Base-by-base conservation (phyloP, 2,113 vertebrate genomes). In the Heterotis niloticus region DNA sequence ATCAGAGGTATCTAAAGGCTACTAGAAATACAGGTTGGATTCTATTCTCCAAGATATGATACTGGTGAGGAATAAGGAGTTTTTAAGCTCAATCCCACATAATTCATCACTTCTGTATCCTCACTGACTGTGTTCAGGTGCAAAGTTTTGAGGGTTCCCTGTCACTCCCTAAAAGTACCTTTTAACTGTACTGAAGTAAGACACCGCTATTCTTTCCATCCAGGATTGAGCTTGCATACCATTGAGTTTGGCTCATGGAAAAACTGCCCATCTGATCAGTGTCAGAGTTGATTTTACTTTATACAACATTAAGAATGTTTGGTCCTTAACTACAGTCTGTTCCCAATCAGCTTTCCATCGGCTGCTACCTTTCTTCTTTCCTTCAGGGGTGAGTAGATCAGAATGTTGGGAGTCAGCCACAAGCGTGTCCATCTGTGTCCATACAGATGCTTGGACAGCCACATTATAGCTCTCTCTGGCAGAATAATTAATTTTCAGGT, bases 301-400 rank as follows among this genome's bases (percentile, higher is more conserved):
- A 29, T 57, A 69, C 28, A 57, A 68, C 24, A 34, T 29, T 0
- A 34, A 18, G 24, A 4, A 68, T 54, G 10, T 77, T 52, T 18
- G 44, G 23, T 17, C 23, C 51, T 77, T 20, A 75, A 75, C 59
- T 57, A 29, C 56, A 9, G 57, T 60, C 72, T 75, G 72, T 18
- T 75, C 5, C 64, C 26, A 10, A 44, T 23, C 28, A 59, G 57
- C 24, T 60, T 60, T 62, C 73, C 1, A 56, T 18, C 23, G 24
- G 9, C 11, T 4, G 57, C 10, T 20, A 17, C 17, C 57, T 59
- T 20, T 57, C 52, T 52, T 51, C 52, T 5, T 29, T 16, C 59
- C 10, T 34, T 60, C 34, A 44, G 34, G 34, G 34, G 3, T 4
- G 34, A 7, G 34, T 44, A 7, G 34, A 2, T 44, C 7, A 7